Base-by-base conservation (phyloP, 2,797 vertebrate species). In the Botia kubotai region DNA sequence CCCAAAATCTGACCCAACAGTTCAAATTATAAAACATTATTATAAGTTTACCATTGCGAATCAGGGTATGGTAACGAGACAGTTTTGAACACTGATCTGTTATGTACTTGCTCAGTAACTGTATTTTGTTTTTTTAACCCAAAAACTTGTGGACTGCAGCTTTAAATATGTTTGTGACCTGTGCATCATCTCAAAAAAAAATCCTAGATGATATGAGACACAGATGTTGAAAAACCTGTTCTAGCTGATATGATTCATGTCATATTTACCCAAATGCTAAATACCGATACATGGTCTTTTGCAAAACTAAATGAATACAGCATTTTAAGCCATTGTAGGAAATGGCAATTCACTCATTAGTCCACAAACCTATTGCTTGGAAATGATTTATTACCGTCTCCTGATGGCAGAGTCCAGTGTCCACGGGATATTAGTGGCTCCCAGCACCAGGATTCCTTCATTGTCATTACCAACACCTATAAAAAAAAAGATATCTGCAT, bases 341-440 rank as follows among this genome's bases (percentile, higher is more conserved):
- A 7, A 19, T 36, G 11, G 21, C 60, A 50, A 63, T 33, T 46
- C 4, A 33, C 17, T 48, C 58, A 50, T 21, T 57, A 58, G 19
- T 58, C 55, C 55, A 58, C 55, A 58, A 58, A 58, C 55, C 8
- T 23, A 58, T 21, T 11, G 19, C 19, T 11, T 14, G 13, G 2
- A 55, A 36, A 55, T 11, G 14, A n/a, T 71, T 13, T 33, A 29
- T 83, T 93, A 99, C 98, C 98, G 93, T 93, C 98, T 96, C 82
- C 98, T 96, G 90, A 99, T 99, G 85, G 98, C 98, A 80, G 98
- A 98, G 91, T 99, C 98, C 80, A 99, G 92, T 85, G 98, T 98
- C 98, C 98, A 99, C 0, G 98, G 98, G 90, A 99, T 98, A 87
- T 99, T 99, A 90, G 98, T 99, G 6, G 98, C 98, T 82, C 98